phyloP scores from a whole-genome alignment of 2,888 invertebrate genomes.

The Lepetodrilus schrolli region DNA sequence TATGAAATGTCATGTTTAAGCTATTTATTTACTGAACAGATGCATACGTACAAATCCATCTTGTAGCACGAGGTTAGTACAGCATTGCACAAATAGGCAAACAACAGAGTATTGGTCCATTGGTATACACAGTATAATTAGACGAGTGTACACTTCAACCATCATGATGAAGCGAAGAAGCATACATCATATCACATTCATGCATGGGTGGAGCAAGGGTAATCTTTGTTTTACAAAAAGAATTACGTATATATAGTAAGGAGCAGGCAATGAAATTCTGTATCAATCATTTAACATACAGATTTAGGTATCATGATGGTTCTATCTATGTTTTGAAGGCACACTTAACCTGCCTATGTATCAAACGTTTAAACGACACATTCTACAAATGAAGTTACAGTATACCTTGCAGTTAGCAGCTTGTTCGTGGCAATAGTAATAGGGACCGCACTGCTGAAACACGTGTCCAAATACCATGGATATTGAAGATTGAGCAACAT shows the following conservation, averaged over 20 bases:
- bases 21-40: slow-evolving; percentile 31
- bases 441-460: no score
- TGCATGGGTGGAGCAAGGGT: no score
- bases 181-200: slow-evolving; percentile 21
- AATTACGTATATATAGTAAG: no score
- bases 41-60: slow-evolving; percentile 23
- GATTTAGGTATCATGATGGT: no score
- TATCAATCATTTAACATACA: no score
- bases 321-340: no score
- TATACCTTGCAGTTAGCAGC: no score
- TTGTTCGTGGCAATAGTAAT: no score
- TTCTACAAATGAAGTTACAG: neutral
- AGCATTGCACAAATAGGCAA: slow-evolving; percentile 18
- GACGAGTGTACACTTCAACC: neutral
- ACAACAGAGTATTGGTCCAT: neutral
- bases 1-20: no score
- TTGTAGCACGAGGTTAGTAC: slow-evolving; percentile 10
- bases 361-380: neutral
- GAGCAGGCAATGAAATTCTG: no score
- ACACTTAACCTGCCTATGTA: neutral
- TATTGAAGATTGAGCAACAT: neutral
- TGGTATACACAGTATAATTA: neutral
- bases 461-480: no score
- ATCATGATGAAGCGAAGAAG: neutral
- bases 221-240: no score